These are phyloP conservation scores for Decapterus maruadsi DNA, from an alignment of 2,797 vertebrate species.

Conservation along the genomic window DNA sequence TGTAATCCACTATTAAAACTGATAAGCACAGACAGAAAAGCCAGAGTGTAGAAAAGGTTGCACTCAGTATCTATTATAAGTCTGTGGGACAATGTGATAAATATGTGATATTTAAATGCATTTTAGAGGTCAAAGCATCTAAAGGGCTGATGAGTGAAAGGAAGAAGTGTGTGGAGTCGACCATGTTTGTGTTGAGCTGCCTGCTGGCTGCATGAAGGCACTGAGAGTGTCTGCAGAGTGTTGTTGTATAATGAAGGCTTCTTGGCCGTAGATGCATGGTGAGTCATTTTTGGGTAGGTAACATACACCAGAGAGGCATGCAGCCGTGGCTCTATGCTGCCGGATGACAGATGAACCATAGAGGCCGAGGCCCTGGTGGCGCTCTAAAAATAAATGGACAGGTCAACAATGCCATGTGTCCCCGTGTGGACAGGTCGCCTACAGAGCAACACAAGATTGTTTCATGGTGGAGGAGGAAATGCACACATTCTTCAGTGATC, in stretches of 20 bases:
- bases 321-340: conserved; percentile 27
- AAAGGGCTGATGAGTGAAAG: neutral
- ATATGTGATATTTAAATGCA: neutral
- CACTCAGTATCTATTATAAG: neutral
- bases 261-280: conserved; percentile 39
- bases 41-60: neutral
- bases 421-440: conserved; percentile 39
- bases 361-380: conserved; percentile 49
- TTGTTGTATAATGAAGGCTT: neutral
- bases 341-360: conserved; percentile 62
- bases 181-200: neutral
- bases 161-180: neutral
- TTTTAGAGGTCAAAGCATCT: too few relatives aligned
- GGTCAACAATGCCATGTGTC: conserved; percentile 60
- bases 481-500: neutral
- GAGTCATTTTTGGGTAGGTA: conserved; percentile 65
- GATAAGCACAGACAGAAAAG: too few relatives aligned
- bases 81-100: neutral
- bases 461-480: conserved; percentile 11
- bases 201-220: neutral
- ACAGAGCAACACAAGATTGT: conserved; percentile 15
- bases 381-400: conserved; percentile 78
- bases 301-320: conserved; percentile 55
- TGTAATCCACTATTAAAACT: neutral
- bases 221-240: neutral